Conservation (phyloP, 2,113 vertebrate genomes). For the Zosterops hypoxanthus region DNA sequence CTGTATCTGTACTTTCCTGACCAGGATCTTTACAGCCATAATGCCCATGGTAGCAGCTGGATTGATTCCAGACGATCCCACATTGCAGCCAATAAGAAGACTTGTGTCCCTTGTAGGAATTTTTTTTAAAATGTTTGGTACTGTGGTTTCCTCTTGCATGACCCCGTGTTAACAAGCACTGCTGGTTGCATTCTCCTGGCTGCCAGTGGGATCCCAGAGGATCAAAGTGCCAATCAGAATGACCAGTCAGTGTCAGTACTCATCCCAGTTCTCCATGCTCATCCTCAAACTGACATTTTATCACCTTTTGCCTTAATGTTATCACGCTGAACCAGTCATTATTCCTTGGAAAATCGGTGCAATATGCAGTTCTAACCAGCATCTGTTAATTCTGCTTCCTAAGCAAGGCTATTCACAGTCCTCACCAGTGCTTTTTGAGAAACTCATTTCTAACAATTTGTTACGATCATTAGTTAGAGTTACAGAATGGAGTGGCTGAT, state of each 20-base stretch:
- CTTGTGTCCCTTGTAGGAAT: slow-evolving; percentile 93
- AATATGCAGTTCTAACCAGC: slow-evolving; percentile 14
- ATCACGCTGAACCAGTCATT: slow-evolving; percentile 34
- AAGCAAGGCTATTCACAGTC: not conserved
- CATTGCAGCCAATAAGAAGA: slow-evolving; percentile 96
- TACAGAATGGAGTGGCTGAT: not conserved
- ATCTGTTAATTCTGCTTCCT: slow-evolving; percentile 35
- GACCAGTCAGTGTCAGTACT: not conserved
- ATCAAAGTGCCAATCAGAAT: slow-evolving; percentile 78
- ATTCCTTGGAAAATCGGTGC: slow-evolving; percentile 13
- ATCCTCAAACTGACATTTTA: not conserved
- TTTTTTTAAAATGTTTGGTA: slow-evolving; percentile 30
- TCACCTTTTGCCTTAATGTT: slow-evolving; percentile 56
- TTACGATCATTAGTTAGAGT: not conserved
- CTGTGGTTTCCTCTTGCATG: slow-evolving; percentile 64
- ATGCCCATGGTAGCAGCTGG: slow-evolving; percentile 99
- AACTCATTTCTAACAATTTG: not conserved
- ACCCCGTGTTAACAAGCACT: slow-evolving; percentile 47
- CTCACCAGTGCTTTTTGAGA: not conserved
- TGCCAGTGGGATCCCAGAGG: slow-evolving; percentile 66
- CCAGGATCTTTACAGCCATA: slow-evolving; percentile 98
- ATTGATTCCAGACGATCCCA: slow-evolving; percentile 96
- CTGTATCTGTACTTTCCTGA: slow-evolving; percentile 81
- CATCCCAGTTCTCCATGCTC: not conserved
- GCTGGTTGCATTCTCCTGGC: slow-evolving; percentile 79